phyloP scores from a whole-genome alignment of 2,113 vertebrate genomes.

The Zosterops pallidus region DNA sequence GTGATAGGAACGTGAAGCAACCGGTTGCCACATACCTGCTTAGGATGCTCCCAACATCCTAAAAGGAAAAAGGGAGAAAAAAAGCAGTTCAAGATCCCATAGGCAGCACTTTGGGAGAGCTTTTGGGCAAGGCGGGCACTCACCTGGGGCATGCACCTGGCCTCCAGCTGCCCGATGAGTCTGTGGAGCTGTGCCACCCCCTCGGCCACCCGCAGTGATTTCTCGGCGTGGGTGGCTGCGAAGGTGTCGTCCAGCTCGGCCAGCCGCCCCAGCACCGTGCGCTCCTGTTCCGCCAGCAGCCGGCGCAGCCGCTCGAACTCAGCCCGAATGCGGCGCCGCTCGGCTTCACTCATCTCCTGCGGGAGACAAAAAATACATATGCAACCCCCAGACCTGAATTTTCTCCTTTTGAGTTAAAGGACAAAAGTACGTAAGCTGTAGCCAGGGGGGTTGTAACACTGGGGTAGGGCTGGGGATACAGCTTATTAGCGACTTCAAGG shows the following conservation, averaged over 20 bases:
- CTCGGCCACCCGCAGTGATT: background rate
- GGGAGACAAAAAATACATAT: background rate
- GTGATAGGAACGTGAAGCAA: too few relatives aligned
- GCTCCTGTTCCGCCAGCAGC: background rate
- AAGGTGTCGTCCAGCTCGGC: rapidly evolving
- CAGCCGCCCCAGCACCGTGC: background rate
- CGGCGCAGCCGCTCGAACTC: background rate
- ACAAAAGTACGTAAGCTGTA: background rate
- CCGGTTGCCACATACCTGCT: background rate
- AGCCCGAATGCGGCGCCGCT: rapidly evolving
- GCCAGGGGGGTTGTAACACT: background rate
- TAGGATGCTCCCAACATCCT: background rate
- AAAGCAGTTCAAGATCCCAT: rapidly evolving
- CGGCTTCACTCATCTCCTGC: background rate
- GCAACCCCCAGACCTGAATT: background rate
- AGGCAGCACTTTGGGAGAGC: too few relatives aligned
- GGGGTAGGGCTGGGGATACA: too few relatives aligned
- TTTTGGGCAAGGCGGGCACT: background rate
- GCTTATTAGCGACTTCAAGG: background rate
- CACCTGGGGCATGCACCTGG: background rate
- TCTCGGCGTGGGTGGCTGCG: rapidly evolving
- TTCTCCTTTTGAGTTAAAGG: background rate
- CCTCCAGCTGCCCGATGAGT: background rate
- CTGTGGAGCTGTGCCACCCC: background rate
- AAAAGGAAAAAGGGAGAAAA: background rate